Evolutionary conservation across 2,888 invertebrate genomes (phyloP), one percentile per base, ranked within the genome.

Genomic region (Epsilonema sp.): DNA sequence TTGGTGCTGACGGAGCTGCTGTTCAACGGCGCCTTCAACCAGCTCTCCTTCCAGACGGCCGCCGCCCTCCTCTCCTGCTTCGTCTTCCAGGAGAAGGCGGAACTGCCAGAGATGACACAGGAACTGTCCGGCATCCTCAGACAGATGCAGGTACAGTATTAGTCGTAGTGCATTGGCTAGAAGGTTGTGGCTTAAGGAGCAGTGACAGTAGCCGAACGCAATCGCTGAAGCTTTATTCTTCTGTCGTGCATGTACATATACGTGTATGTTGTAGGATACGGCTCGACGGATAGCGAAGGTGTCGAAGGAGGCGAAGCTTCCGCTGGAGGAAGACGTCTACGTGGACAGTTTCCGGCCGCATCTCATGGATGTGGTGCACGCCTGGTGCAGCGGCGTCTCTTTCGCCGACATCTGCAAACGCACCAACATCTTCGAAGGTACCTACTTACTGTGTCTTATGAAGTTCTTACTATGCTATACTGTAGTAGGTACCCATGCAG

Each of bases 1-100:
- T 69, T 99, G 20, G 71, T 99, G 3, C 75, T 97, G 60, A 97
- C 97, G 0, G 97, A 99, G 73, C 77, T 99, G 79, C 79, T 99
- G 49, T 94, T 97, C 69, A 89, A 89, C 68, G 92, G 92, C 37
- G 78, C 87, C 22, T 97, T 97, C 69, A 89, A 83, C 65, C 72
- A 78, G 25, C 70, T 99, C 52, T 76, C 76, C 1, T 62, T 65
- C 2, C 65, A 67, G 36, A 87, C 92, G 67, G 77, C 79, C 51
- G 82, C 82, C 37, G 77, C 90, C 1, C 67, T 92, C 2, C 73
- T 92, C 16, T 61, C 61, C 31, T 63, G 62, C 51, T 64, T 64
- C 47, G 71, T 72, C 13, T 72, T 71, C 57, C 69, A 74, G n/a
- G 92, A 94, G 64, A 87, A 87, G 65, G 77, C 76, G 26, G 82